Evolutionary conservation across 2,888 invertebrate genomes (phyloP), one percentile per base, ranked within the genome.

Genomic region (Heliconius ismenius): DNA sequence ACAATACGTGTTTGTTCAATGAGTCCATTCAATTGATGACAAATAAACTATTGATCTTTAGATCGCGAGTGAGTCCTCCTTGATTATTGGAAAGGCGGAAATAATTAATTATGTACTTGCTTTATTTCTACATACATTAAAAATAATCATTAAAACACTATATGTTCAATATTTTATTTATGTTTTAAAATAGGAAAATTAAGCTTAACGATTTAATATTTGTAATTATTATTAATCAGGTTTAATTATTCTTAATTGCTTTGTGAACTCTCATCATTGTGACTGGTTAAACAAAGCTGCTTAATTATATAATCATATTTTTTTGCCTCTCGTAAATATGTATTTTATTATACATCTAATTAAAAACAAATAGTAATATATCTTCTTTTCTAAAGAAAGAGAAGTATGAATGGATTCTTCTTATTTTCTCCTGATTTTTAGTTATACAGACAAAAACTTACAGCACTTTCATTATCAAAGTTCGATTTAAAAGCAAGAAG

Each of bases 21-120:
- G 76, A 78, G 58, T 74, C 67, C 62, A 77, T 77, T 49, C 43
- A 72, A 54, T 78, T 36, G 62, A 58, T 75, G 68, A 79, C 67
- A 73, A 73, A 70, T 74, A 70, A 75, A 75, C 65, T 65, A 72
- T 36, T 75, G 69, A 73, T 74, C 62, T 65, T 65, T 70, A 63
- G 70, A 67, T 62, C 73, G 65, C 18, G 43, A 49, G 58, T 73
- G n/a, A n/a, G n/a, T 32, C 68, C 74, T 77, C 65, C 58, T 76
- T 60, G 74, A 73, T 67, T 76, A 58, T n/a, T 32, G 73, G 70
- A 73, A 76, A 58, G 74, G 74, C 76, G 74, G 78, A 72, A 74
- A 78, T 63, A 60, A 69, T 62, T 43, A 65, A 73, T 63, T 73
- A 73, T 62, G 21, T 58, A 58, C n/a, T 10, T 70, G 54, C 21